These are phyloP conservation scores for Cichladusa arquata DNA, from an alignment of 2,113 vertebrate species.

Conservation along the genomic window DNA sequence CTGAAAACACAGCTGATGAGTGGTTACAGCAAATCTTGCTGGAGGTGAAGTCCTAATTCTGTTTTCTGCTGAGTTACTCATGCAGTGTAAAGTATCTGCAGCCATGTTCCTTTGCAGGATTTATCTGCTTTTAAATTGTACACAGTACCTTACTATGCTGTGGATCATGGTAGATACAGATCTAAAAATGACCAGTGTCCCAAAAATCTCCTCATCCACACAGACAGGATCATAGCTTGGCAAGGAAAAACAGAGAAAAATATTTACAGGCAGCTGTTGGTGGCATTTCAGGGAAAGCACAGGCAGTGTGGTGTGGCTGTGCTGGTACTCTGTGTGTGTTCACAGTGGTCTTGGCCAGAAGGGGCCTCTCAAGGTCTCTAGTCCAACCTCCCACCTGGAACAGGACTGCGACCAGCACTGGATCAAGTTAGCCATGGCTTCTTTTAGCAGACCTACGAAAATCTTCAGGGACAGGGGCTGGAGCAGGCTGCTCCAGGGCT, in stretches of 20 bases:
- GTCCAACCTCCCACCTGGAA: not conserved
- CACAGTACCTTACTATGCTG: not conserved
- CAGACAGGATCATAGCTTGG: rapidly evolving
- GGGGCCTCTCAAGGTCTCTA: not conserved
- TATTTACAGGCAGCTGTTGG: not conserved
- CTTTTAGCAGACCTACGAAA: not conserved
- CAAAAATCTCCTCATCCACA: not conserved
- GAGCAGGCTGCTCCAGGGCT: not conserved
- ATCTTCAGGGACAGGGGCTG: not conserved
- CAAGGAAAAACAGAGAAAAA: not conserved
- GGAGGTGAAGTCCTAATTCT: not conserved
- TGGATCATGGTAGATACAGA: not conserved
- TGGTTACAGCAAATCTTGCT: not conserved
- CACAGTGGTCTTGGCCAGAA: not conserved
- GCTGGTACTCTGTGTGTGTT: not conserved
- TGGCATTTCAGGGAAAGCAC: not conserved
- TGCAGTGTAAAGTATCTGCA: not conserved
- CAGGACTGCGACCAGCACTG: not conserved
- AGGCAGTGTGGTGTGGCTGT: not conserved
- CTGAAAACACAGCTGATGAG: slow-evolving; percentile 25
- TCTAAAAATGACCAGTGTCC: not conserved
- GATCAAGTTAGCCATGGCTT: not conserved
- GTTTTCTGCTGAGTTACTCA: not conserved
- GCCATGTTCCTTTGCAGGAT: not conserved
- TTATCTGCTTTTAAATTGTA: not conserved